Evolutionary conservation across 2,113 vertebrate genomes (phyloP).

Genomic region (Mesembrinibis cayennensis): DNA sequence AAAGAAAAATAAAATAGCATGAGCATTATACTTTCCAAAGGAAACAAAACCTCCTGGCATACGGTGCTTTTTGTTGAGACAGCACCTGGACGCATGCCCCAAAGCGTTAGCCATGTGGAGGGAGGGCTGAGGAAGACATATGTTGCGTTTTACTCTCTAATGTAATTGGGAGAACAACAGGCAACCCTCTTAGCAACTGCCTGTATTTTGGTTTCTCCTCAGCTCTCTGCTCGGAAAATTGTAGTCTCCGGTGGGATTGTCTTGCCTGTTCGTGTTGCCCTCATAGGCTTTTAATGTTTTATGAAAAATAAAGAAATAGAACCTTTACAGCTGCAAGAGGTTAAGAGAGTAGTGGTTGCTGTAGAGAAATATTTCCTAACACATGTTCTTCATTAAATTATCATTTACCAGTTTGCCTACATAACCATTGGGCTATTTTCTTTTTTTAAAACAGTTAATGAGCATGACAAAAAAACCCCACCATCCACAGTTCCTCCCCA

Average conservation of each 20-base stretch:
- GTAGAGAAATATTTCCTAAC: constrained; percentile 41
- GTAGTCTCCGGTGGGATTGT: background rate
- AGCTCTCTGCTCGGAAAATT: constrained; percentile 26
- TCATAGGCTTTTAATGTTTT: constrained; percentile 11
- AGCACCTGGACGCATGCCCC: constrained; percentile 55
- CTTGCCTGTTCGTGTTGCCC: constrained; percentile 3
- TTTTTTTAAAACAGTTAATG: constrained; percentile 10
- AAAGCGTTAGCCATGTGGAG: constrained; percentile 25
- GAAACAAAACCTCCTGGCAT: constrained; percentile 57
- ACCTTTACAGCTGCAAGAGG: constrained; percentile 54
- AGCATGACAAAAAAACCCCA: background rate
- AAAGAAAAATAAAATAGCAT: background rate
- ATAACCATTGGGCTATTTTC: constrained; percentile 7
- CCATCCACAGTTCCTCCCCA: background rate
- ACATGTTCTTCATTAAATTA: constrained; percentile 45
- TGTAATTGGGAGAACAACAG: constrained; percentile 41
- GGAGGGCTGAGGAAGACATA: constrained; percentile 27
- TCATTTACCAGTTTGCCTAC: constrained; percentile 45
- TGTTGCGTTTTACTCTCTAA: constrained; percentile 47
- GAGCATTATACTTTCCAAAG: constrained; percentile 35
- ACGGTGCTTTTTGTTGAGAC: constrained; percentile 47
- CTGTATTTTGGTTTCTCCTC: constrained; percentile 29
- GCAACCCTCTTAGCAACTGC: constrained; percentile 43
- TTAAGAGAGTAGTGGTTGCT: constrained; percentile 18
- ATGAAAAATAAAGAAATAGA: constrained; percentile 52